Evolutionary conservation across 2,888 invertebrate genomes (phyloP), one percentile per base, ranked within the genome.

Genomic region (Pyralis farinalis): DNA sequence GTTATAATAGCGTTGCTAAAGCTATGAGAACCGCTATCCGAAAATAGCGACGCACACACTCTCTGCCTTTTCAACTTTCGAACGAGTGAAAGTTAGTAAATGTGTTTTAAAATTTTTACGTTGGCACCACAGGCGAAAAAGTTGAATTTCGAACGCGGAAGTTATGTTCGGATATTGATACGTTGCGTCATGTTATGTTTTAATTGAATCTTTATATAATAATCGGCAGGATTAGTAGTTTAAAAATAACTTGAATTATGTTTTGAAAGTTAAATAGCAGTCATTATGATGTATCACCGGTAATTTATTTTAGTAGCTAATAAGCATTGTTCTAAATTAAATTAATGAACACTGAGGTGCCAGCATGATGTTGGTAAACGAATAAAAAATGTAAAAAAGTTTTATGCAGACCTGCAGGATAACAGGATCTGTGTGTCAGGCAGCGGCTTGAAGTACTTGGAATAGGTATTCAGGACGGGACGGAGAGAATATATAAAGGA

Each of bases 91-190:
- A 62, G 62, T 62, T 46, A 37, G 27, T 34, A 34, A 37, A 43
- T 40, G 33, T 21, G 39, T 31, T 38, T 43, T 11, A 43, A 33
- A 43, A 36, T 31, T 39, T 39, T 39, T 33, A 39, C 33, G 39
- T 39, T 33, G 1, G 1, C 25, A 37, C 22, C 36, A 32, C 25
- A 30, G 33, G 30, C 39, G 39, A 56, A 49, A 61, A 59, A 60
- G 49, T 56, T 51, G 52, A 62, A 61, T 55, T 67, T 65, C 62
- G 58, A 57, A 67, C 34, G 52, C 71, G 71, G 71, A 71, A 71
- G 65, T 67, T 50, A 53, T 50, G 52, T 59, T 65, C 55, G 57
- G 60, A 62, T 55, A 57, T 58, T 47, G 56, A 58, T 58, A 61
- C 56, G 55, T 47, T 52, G 43, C 43, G 61, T 60, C 46, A 42